phyloP scores from a whole-genome alignment of 2,113 vertebrate genomes.

The Sterrhoptilus dennistouni region DNA sequence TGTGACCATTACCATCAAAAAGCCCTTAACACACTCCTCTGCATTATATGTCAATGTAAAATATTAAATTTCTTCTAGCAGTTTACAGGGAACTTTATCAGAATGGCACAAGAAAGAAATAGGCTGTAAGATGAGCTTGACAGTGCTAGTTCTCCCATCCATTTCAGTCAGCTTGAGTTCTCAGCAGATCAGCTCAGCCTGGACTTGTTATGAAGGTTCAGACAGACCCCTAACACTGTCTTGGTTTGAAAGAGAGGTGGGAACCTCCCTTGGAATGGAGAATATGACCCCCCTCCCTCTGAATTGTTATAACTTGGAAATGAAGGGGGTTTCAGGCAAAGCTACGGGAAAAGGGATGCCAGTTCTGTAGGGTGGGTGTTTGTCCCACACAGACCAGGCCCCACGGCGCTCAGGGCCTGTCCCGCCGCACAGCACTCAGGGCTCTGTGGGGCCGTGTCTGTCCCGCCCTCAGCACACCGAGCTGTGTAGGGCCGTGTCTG shows the following conservation, averaged over 20 bases:
- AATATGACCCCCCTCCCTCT: fast-evolving
- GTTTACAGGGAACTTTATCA: neutral
- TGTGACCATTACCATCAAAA: neutral
- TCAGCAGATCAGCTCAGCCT: neutral
- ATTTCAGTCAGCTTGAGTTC: neutral
- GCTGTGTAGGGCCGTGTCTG: too few species aligned
- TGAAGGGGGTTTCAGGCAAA: neutral
- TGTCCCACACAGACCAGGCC: neutral
- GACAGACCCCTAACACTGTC: neutral
- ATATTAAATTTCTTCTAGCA: neutral
- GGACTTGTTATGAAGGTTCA: neutral
- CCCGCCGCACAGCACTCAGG: too few species aligned
- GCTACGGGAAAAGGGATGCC: neutral
- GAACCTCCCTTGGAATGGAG: neutral
- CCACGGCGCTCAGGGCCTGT: too few species aligned
- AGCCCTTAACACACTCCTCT: neutral
- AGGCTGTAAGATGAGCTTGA: neutral
- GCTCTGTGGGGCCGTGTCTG: neutral
- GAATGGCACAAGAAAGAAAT: neutral
- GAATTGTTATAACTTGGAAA: fast-evolving
- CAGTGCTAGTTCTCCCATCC: neutral
- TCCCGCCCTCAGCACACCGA: too few species aligned
- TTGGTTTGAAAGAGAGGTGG: neutral
- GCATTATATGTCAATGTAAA: neutral
- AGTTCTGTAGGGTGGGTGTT: neutral